Conservation (phyloP, 2,797 vertebrate genomes). For the Gambusia yucatana region DNA sequence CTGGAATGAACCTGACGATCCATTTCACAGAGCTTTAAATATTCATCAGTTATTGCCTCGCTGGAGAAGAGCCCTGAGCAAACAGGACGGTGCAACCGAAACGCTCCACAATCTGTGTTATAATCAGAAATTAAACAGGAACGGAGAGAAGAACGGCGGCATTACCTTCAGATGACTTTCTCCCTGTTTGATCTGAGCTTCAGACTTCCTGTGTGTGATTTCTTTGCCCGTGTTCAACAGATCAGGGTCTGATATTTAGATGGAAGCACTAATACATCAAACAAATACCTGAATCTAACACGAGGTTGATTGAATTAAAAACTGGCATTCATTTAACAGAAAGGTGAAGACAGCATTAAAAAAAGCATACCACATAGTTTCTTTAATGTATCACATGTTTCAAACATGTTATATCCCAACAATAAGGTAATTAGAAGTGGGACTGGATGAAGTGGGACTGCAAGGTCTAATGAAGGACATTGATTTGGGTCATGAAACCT, state of each 20-base stretch:
- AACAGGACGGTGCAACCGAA: constrained; percentile 35
- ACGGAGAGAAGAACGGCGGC: constrained; percentile 24
- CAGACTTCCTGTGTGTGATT: constrained; percentile 4
- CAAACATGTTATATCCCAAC: not conserved
- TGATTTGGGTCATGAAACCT: not conserved
- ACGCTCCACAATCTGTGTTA: constrained; percentile 47
- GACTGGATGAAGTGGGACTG: not conserved
- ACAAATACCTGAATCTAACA: not conserved
- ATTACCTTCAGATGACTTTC: constrained; percentile 68
- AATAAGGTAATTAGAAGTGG: not conserved
- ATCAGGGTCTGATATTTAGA: constrained; percentile 4
- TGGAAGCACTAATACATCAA: not conserved
- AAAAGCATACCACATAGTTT: not conserved
- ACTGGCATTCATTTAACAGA: not conserved
- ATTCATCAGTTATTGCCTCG: constrained; percentile 57
- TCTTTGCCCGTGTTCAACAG: constrained; percentile 17
- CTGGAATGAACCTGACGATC: constrained; percentile 41
- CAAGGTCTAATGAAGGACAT: not conserved
- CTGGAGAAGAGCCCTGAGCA: constrained; percentile 56
- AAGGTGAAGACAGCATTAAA: constrained; percentile 1
- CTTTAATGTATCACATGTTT: not conserved
- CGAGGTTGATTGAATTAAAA: not conserved
- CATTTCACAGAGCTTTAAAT: constrained; percentile 66
- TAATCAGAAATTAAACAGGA: constrained; percentile 67
- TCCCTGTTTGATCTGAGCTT: constrained; percentile 40